Base-by-base conservation (phyloP, 1,140 invertebrate species). In the Aphelenchoides besseyi region DNA sequence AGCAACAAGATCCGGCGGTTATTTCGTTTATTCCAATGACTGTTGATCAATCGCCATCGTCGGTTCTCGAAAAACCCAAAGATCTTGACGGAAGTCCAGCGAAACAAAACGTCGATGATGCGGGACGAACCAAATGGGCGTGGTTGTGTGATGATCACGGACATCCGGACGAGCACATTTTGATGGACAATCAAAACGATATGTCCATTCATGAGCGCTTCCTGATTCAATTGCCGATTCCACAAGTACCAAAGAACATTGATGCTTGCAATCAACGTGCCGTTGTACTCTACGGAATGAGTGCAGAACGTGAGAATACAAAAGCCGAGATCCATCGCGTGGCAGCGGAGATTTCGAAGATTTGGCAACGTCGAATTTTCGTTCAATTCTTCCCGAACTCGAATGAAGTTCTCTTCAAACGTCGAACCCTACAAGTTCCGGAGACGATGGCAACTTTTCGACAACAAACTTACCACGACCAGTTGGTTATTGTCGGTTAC, bases 11-110 rank as follows among this genome's bases (percentile, higher is more conserved):
- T 23, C 74, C 72, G 30, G 76, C 70, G 28, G 76, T 80, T 0
- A 76, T 76, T 37, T 76, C 75, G 2, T 76, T 76, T 28, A 79
- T 76, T 74, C 75, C 75, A 28, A 78, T 57, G 23, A 67, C 75
- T 0, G 29, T 8, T 33, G 12, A 72, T 9, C 68, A 18, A 9
- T 69, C 3, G 1, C n/a, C 5, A 9, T 69, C 3, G 1, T 12
- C 5, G n/a, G 61, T 64, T 1, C 32, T 64, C 28, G 62, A 64
- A 28, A 8, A 16, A 18, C 18, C 55, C 5, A 41, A 69, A 35
- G 67, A 64, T n/a, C 12, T 64, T 9, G 67, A 69, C 26, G 67
- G 35, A 3, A 32, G 18, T 0, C 8, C 36, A 1, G 5, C 18
- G 12, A 59, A 59, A 23, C 55, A 59, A 23, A 23, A 33, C 55